These are phyloP conservation scores for Delichon dasypus DNA, from an alignment of 2,797 vertebrate genomes.

Conservation along the genomic window DNA sequence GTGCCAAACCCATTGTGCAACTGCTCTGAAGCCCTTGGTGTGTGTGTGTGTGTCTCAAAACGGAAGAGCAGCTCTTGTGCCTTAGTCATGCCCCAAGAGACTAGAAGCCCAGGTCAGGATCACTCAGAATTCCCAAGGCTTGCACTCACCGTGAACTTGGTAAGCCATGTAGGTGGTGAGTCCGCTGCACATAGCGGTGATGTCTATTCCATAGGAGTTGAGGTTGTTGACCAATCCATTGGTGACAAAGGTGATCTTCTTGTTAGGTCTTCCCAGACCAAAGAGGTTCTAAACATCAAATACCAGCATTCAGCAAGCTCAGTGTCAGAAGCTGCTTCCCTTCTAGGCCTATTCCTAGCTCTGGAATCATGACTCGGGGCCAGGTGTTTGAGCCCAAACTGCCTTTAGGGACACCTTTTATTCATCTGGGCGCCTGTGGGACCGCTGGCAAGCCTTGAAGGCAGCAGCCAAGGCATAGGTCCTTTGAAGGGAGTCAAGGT, in stretches of 20 bases:
- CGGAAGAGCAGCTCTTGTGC: no score
- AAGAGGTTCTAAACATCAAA: background rate
- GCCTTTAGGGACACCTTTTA: background rate
- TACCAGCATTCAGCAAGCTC: background rate
- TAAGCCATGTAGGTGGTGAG: background rate
- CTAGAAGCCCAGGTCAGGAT: no score
- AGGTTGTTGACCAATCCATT: background rate
- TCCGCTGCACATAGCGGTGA: background rate
- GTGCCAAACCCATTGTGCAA: no score
- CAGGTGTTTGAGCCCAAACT: no score
- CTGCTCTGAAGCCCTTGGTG: no score
- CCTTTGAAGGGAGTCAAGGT: no score
- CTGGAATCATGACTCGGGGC: rapidly evolving
- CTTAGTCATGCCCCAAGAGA: no score
- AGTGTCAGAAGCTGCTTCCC: rapidly evolving
- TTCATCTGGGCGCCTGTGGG: no score
- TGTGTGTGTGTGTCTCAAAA: no score
- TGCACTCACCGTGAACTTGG: background rate
- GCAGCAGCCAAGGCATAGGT: no score
- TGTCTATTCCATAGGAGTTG: background rate
- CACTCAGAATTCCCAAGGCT: rapidly evolving
- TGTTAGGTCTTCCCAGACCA: background rate
- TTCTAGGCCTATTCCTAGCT: background rate
- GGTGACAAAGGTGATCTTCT: background rate
- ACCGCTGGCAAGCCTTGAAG: background rate